phyloP scores from a whole-genome alignment of 2,797 vertebrate genomes.

The Gymnoscopelus braueri region DNA sequence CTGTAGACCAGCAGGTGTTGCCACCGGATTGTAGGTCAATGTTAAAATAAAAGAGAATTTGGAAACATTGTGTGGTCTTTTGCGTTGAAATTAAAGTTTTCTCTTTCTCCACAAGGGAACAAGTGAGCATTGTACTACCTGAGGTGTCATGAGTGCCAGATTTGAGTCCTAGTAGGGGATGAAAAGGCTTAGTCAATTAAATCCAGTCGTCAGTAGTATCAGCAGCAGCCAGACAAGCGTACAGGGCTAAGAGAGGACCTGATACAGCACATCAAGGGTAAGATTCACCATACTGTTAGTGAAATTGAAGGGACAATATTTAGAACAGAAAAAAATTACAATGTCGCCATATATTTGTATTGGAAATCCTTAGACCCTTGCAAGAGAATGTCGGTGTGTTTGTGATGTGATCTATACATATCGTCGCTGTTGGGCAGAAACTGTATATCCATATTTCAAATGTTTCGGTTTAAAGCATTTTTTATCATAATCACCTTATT shows the following conservation, averaged over 20 bases:
- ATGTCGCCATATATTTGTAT: neutral
- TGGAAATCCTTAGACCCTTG: conserved; percentile 15
- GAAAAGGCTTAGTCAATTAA: conserved; percentile 72
- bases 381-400: neutral
- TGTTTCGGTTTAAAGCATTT: no score
- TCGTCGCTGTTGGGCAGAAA: no score
- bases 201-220: conserved; percentile 57
- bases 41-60: conserved; percentile 44
- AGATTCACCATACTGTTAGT: conserved; percentile 28
- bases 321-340: neutral
- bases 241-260: conserved; percentile 45
- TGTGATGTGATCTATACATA: no score
- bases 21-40: conserved; percentile 36
- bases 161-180: conserved; percentile 49
- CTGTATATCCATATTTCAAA: no score
- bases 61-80: conserved; percentile 6
- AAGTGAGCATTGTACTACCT: conserved; percentile 24
- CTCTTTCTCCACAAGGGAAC: neutral
- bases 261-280: conserved; percentile 19
- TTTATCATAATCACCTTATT: no score
- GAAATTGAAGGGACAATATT: conserved; percentile 6
- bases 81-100: no score
- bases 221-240: conserved; percentile 34
- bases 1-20: conserved; percentile 47
- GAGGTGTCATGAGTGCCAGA: conserved; percentile 39